Evolutionary conservation across 92 coral and sea anemone species (phyloP).

Genomic region (Porites lobata): DNA sequence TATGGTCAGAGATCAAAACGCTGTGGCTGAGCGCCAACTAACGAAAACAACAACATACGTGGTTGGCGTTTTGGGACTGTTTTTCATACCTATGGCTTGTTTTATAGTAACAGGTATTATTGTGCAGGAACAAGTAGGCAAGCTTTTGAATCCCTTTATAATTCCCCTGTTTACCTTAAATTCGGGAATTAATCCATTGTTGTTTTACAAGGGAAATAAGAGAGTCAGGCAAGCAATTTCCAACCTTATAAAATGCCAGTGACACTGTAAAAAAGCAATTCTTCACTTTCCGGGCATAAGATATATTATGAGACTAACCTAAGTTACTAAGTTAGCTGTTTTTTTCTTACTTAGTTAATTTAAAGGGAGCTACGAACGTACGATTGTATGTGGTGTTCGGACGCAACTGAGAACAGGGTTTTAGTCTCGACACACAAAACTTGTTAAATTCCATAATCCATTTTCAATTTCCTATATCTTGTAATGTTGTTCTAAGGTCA

Average conservation of each 20-base stretch:
- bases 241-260: background rate
- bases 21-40: constrained; percentile 2
- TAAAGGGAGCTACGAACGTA: no score
- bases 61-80: background rate
- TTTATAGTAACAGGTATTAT: background rate
- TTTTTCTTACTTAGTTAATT: no score
- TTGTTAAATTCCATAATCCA: no score
- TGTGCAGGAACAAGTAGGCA: background rate
- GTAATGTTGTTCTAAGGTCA: no score
- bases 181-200: constrained; percentile 11
- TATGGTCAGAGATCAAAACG: background rate
- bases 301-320: no score
- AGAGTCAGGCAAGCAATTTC: background rate
- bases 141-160: background rate
- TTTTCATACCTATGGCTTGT: background rate
- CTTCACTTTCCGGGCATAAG: no score
- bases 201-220: constrained; percentile 8
- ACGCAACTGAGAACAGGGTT: no score
- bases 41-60: background rate
- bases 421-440: no score
- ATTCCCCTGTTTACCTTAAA: background rate
- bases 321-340: no score
- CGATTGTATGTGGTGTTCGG: no score
- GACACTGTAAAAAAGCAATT: background rate
- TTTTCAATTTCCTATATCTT: no score